Evolutionary conservation across 2,888 invertebrate genomes (phyloP).

Genomic region (Oxyteleia sp.): DNA sequence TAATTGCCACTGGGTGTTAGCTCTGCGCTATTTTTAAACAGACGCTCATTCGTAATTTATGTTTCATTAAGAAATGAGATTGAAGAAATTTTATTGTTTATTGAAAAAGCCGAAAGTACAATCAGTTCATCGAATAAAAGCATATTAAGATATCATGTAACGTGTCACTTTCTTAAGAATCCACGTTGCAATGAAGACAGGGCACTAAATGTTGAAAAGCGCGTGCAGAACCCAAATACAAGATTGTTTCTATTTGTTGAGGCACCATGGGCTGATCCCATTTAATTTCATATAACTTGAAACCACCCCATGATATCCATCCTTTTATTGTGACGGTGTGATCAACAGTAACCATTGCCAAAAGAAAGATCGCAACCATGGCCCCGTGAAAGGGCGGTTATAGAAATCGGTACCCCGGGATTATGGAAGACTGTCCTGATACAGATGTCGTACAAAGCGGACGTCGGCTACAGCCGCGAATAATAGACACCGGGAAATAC

Average conservation of each 20-base stretch:
- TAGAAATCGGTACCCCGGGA: slow-evolving; percentile 70
- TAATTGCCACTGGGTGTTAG: too few species aligned
- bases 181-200: slow-evolving; percentile 13
- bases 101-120: too few species aligned
- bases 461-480: slow-evolving; percentile 78
- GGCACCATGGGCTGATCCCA: slow-evolving; percentile 57
- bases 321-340: slow-evolving; percentile 59
- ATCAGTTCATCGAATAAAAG: slow-evolving; percentile 19
- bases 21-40: too few species aligned
- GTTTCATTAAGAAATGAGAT: too few species aligned
- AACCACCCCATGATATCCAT: slow-evolving; percentile 56
- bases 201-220: slow-evolving; percentile 7
- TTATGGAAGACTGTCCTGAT: slow-evolving; percentile 75
- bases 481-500: slow-evolving; percentile 82
- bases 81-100: too few species aligned
- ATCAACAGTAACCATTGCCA: slow-evolving; percentile 54
- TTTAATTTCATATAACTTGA: slow-evolving; percentile 61
- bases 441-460: slow-evolving; percentile 87
- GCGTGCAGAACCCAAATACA: slow-evolving; percentile 64
- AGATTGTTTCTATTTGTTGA: slow-evolving; percentile 75
- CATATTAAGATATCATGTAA: slow-evolving; percentile 64
- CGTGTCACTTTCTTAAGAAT: slow-evolving; percentile 30
- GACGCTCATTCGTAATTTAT: too few species aligned
- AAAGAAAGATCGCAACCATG: slow-evolving; percentile 60
- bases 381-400: slow-evolving; percentile 70